These are phyloP conservation scores for Acanthopleura granulata DNA, from an alignment of 2,888 invertebrate genomes.

Conservation along the genomic window DNA sequence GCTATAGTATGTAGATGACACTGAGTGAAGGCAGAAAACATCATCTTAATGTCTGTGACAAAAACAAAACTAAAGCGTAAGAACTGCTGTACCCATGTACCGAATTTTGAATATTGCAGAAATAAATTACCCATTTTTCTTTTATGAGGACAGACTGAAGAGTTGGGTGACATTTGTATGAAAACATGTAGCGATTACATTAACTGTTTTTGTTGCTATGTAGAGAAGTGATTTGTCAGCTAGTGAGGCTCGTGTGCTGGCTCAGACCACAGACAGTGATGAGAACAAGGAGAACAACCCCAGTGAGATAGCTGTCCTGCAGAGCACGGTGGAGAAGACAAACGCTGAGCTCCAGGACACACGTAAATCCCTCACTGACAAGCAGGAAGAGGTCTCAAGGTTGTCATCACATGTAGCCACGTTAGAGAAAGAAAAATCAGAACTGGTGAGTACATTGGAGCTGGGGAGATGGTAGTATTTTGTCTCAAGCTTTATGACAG, in stretches of 20 bases:
- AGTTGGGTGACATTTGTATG: neutral
- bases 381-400: constrained; percentile 47
- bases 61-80: no score
- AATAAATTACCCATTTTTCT: no score
- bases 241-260: constrained; percentile 43
- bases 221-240: constrained; percentile 54
- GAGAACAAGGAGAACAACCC: constrained; percentile 57
- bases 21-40: no score
- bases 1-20: no score
- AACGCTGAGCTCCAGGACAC: constrained; percentile 50
- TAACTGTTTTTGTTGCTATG: neutral
- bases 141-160: no score
- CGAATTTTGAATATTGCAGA: no score
- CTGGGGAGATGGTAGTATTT: no score
- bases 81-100: no score
- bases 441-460: constrained; percentile 38
- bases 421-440: constrained; percentile 43
- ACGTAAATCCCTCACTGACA: constrained; percentile 38
- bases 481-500: no score
- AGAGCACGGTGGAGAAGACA: constrained; percentile 51
- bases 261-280: constrained; percentile 36
- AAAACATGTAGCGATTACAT: neutral
- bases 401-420: constrained; percentile 44
- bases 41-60: no score
- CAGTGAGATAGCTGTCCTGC: constrained; percentile 52